Conservation (phyloP, 2,797 vertebrate species). For the Eutrigla gurnardus region DNA sequence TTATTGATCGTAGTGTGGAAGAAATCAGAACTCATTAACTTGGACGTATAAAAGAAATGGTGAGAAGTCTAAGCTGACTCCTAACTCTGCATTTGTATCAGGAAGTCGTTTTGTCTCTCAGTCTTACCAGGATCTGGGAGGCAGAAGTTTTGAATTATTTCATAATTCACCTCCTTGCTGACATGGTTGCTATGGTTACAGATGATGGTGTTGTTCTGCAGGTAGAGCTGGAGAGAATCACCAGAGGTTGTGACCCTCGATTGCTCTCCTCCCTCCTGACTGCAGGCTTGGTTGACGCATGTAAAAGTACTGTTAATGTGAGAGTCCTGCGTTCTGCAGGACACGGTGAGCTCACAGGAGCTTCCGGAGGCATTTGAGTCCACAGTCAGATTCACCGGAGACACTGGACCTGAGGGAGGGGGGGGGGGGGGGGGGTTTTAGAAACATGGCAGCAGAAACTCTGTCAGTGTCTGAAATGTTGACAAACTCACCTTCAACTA, state of each 20-base stretch:
- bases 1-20: not conserved
- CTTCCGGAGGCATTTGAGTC: fast-evolving
- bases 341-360: conserved; percentile 37
- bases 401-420: conserved; percentile 41
- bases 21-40: not conserved
- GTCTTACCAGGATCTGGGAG: fast-evolving
- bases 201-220: not conserved
- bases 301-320: conserved; percentile 2
- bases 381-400: not conserved
- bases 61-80: not conserved
- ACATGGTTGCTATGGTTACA: conserved; percentile 10
- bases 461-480: not conserved
- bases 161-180: not conserved
- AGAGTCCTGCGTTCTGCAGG: conserved; percentile 25
- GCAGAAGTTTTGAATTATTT: fast-evolving
- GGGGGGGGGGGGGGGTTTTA: not conserved
- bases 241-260: not conserved
- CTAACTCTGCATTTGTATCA: not conserved
- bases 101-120: not conserved
- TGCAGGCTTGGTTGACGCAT: not conserved
- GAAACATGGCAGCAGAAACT: not conserved
- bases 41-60: not conserved
- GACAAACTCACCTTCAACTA: conserved; percentile 52
- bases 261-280: conserved; percentile 14
- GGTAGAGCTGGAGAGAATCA: not conserved